Conservation (phyloP, 2,113 vertebrate genomes). For the Tiliqua scincoides region DNA sequence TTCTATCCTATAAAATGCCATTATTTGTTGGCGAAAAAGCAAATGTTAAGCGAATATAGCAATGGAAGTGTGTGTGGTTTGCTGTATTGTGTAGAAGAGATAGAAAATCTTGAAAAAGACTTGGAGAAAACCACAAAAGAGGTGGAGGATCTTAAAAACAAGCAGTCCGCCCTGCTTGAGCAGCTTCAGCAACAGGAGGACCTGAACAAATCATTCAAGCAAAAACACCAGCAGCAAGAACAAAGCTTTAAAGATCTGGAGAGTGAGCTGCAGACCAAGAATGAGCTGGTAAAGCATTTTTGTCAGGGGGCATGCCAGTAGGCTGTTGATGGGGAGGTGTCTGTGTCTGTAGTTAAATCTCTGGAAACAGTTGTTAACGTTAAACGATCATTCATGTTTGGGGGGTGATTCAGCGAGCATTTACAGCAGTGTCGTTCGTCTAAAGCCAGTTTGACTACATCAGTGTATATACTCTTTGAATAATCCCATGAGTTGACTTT, state of each 20-base stretch:
- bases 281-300: slow-evolving; percentile 79
- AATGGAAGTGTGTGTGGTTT: neutral
- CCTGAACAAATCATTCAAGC: slow-evolving; percentile 76
- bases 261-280: slow-evolving; percentile 81
- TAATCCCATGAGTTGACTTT: neutral
- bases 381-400: neutral
- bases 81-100: slow-evolving; percentile 74
- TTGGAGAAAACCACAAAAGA: slow-evolving; percentile 77
- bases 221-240: slow-evolving; percentile 75
- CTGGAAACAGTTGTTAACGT: neutral
- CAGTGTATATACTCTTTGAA: no score
- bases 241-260: slow-evolving; percentile 73
- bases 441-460: neutral
- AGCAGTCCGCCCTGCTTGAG: slow-evolving; percentile 72
- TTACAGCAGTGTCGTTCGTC: neutral
- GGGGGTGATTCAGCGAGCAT: neutral
- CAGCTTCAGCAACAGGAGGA: slow-evolving; percentile 79
- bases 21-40: neutral
- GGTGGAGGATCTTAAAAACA: slow-evolving; percentile 74
- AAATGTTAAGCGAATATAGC: neutral
- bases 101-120: slow-evolving; percentile 83
- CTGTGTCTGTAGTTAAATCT: neutral
- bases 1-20: neutral
- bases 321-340: neutral
- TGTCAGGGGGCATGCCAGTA: neutral